Evolutionary conservation across 2,113 vertebrate species (phyloP).

Genomic region (Spea bombifrons): DNA sequence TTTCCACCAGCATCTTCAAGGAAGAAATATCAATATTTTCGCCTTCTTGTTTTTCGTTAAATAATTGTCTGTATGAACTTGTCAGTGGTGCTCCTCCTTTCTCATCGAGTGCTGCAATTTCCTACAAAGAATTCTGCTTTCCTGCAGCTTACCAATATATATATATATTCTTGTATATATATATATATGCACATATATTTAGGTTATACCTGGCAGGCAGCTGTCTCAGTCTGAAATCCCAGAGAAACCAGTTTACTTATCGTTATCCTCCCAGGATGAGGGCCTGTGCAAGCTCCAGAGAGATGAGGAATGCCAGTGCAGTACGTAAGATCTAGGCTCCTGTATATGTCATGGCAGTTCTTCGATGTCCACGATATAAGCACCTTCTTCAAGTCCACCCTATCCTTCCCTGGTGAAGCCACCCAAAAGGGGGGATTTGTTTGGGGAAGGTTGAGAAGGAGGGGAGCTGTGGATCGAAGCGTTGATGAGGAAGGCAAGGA

Average conservation of each 20-base stretch:
- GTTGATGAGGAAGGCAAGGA: conserved; percentile 37
- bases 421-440: conserved; percentile 24
- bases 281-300: conserved; percentile 21
- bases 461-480: conserved; percentile 24
- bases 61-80: no score
- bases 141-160: not conserved
- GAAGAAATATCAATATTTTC: no score
- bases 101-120: not conserved
- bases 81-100: no score
- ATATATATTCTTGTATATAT: not conserved
- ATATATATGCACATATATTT: not conserved
- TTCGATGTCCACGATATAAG: not conserved
- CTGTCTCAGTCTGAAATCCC: conserved; percentile 12
- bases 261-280: conserved; percentile 39
- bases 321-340: not conserved
- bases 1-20: no score
- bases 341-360: not conserved
- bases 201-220: not conserved
- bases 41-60: no score
- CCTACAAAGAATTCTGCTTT: not conserved
- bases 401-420: conserved; percentile 37
- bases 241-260: conserved; percentile 13
- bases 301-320: not conserved
- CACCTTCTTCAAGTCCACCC: conserved; percentile 5
- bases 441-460: conserved; percentile 34